These are phyloP conservation scores for Germaria angustata DNA, from an alignment of 2,888 invertebrate species.

Conservation along the genomic window DNA sequence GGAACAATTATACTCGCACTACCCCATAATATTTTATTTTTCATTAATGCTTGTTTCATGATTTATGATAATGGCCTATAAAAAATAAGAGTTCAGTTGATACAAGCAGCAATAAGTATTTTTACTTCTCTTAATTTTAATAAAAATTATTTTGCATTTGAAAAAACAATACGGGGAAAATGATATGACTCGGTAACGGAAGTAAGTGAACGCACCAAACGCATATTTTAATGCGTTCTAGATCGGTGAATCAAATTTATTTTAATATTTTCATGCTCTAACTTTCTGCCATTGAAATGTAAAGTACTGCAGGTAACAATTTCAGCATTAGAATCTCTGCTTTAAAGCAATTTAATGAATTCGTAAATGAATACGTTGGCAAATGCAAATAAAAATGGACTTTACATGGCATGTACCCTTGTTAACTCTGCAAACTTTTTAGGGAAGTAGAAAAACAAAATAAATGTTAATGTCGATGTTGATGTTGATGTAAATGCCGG, in stretches of 20 bases:
- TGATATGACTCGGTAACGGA: slow-evolving; percentile 37
- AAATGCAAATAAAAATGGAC: not conserved
- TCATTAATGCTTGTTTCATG: slow-evolving; percentile 1
- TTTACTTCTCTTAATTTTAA: not conserved
- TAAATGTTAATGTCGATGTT: too few species aligned
- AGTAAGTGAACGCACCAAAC: slow-evolving; percentile 48
- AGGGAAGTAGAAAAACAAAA: too few species aligned
- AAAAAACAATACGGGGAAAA: not conserved
- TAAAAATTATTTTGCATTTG: slow-evolving; percentile 20
- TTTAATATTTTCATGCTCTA: not conserved
- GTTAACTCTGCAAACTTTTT: not conserved
- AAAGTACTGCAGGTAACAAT: not conserved
- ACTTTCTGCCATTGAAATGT: not conserved
- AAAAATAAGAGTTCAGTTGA: not conserved
- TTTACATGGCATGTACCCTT: not conserved
- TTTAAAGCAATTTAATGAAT: not conserved
- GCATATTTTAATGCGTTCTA: slow-evolving; percentile 64
- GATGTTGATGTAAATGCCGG: too few species aligned
- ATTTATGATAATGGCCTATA: not conserved
- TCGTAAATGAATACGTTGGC: not conserved
- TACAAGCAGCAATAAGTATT: not conserved
- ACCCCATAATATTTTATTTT: slow-evolving; percentile 2
- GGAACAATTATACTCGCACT: slow-evolving; percentile 7
- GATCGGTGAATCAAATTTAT: slow-evolving; percentile 53
- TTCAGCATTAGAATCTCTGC: not conserved